Percentiles rank a stretch among this genome's conserved stretches.
phyloP scores from a whole-genome alignment of 1,140 invertebrate species.

The Caenorhabditis tropicalis region DNA sequence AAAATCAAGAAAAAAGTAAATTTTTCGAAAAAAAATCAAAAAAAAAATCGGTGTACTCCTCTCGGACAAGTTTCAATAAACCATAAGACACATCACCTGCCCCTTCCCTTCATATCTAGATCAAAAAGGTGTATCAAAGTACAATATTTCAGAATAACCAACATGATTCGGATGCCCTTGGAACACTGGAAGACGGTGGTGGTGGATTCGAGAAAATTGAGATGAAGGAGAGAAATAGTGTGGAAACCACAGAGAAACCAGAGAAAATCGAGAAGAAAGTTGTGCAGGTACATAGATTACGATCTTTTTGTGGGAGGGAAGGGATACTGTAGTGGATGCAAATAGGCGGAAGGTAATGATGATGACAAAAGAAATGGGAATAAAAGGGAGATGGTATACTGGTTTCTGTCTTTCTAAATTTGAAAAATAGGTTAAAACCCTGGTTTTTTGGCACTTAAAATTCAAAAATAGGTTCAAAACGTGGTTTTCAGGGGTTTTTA shows the following conservation, averaged over 20 bases:
- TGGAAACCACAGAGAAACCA: too few relatives aligned
- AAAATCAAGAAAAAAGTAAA: too few relatives aligned
- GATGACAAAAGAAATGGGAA: background rate
- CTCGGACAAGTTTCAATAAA: too few relatives aligned
- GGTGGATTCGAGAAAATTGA: slow-evolving; percentile 17
- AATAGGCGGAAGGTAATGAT: background rate
- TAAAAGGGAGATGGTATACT: background rate
- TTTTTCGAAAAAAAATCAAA: too few relatives aligned
- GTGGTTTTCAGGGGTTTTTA: too few relatives aligned
- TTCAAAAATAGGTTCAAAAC: too few relatives aligned
- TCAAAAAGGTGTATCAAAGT: too few relatives aligned
- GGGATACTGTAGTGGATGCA: background rate
- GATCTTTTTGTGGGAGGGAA: background rate
- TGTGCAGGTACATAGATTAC: background rate
- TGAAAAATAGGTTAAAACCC: background rate
- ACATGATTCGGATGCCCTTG: background rate
- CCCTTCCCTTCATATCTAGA: too few relatives aligned
- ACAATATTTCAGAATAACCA: slow-evolving; percentile 7
- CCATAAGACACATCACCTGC: too few relatives aligned
- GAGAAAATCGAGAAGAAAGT: slow-evolving; percentile 23
- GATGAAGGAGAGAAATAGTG: background rate
- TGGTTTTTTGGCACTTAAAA: background rate
- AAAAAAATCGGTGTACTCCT: too few relatives aligned
- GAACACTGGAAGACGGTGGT: background rate
- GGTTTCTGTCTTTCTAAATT: background rate